phyloP scores from a whole-genome alignment of 2,113 vertebrate genomes.

The Prionailurus bengalensis region DNA sequence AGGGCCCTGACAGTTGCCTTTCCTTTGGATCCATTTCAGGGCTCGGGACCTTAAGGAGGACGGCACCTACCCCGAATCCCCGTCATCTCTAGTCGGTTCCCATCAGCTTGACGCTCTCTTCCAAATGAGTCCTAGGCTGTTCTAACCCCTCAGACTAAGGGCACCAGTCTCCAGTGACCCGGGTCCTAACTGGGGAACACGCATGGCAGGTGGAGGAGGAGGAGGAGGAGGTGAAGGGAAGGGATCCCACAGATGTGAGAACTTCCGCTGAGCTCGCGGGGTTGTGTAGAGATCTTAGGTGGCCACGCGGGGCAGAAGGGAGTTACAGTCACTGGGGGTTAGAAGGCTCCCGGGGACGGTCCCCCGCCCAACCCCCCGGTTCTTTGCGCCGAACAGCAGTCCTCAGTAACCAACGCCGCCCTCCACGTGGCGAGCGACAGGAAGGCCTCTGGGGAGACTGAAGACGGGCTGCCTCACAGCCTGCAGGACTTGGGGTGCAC shows the following conservation, averaged over 20 bases:
- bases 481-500: rapidly evolving
- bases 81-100: rapidly evolving
- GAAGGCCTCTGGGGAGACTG: rapidly evolving
- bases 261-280: neutral
- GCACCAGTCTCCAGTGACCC: neutral
- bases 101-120: rapidly evolving
- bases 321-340: neutral
- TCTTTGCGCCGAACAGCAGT: too few relatives aligned
- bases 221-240: neutral
- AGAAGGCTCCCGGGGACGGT: neutral
- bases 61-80: rapidly evolving
- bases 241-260: rapidly evolving
- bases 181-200: rapidly evolving
- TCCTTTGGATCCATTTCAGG: neutral
- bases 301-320: rapidly evolving
- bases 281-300: neutral
- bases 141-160: neutral
- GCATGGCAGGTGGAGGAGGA: rapidly evolving
- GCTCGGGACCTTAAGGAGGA: neutral
- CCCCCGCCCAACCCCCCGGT: too few relatives aligned
- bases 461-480: rapidly evolving
- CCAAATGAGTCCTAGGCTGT: rapidly evolving
- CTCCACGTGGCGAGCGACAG: neutral
- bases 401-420: rapidly evolving
- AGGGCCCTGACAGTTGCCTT: too few relatives aligned